Evolutionary conservation across 2,797 vertebrate genomes (phyloP).

Genomic region (Pteronotus mesoamericanus): DNA sequence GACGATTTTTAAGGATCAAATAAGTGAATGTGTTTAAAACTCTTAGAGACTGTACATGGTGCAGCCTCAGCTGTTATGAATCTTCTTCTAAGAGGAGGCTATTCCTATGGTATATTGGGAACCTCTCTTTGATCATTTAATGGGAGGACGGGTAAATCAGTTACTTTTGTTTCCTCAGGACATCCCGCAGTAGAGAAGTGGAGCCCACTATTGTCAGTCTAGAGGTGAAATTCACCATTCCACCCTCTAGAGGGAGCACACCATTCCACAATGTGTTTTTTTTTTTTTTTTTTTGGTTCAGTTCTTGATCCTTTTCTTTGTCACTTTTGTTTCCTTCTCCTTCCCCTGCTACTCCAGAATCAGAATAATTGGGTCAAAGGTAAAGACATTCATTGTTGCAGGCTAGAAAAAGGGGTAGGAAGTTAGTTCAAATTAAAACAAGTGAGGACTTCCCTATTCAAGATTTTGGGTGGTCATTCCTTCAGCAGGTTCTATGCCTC

Average conservation of each 20-base stretch:
- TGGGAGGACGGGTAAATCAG: too few species aligned
- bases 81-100: neutral
- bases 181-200: neutral
- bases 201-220: too few species aligned
- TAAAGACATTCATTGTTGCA: neutral
- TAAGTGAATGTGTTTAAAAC: neutral
- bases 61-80: neutral
- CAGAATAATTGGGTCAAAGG: neutral
- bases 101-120: neutral
- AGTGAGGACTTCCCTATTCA: neutral
- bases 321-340: neutral
- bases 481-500: neutral
- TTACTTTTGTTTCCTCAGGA: neutral
- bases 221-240: neutral
- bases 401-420: neutral
- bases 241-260: neutral
- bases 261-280: neutral
- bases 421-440: neutral
- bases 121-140: neutral
- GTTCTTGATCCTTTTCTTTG: neutral
- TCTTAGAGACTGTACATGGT: neutral
- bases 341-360: neutral
- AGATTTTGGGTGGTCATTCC: neutral
- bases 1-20: neutral
- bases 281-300: constrained; percentile 10